Evolutionary conservation across 2,797 vertebrate genomes (phyloP).

Genomic region (Catamblyrhynchus diadema): DNA sequence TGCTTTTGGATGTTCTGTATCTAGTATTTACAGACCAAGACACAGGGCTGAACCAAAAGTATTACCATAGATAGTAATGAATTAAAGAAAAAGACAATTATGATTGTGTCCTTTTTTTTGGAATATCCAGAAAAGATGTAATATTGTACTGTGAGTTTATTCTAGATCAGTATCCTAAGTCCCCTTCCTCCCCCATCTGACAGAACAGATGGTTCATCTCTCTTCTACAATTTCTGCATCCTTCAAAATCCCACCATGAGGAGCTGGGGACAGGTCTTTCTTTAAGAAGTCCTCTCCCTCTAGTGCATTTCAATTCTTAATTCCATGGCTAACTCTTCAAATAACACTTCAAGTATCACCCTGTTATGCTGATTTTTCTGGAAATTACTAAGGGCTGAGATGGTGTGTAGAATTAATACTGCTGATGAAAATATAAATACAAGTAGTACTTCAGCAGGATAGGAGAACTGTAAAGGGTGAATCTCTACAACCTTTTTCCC

Average conservation of each 20-base stretch:
- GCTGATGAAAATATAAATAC: not conserved
- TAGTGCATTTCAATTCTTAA: not conserved
- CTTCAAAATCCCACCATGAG: not conserved
- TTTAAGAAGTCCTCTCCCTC: not conserved
- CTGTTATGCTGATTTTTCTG: not conserved
- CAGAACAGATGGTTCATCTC: conserved; percentile 41
- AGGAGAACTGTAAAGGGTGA: not conserved
- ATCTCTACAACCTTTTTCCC: not conserved
- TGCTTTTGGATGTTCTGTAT: not conserved
- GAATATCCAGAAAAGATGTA: not conserved
- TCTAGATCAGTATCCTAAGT: not conserved
- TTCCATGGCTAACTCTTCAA: not conserved
- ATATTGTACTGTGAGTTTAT: not conserved
- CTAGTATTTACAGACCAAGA: not conserved
- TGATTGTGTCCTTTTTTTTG: not conserved
- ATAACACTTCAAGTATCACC: not conserved
- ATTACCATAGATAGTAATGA: not conserved
- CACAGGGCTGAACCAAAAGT: not conserved
- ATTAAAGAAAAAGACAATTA: conserved; percentile 3
- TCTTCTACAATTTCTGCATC: not conserved
- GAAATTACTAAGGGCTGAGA: not conserved
- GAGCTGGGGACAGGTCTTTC: not conserved
- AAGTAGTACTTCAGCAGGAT: not conserved
- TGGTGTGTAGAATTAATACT: not conserved
- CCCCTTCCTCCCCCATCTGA: not conserved